Evolutionary conservation across 2,888 invertebrate species (phyloP), one percentile per base, ranked within the genome.

Genomic region (Sericinus montela): DNA sequence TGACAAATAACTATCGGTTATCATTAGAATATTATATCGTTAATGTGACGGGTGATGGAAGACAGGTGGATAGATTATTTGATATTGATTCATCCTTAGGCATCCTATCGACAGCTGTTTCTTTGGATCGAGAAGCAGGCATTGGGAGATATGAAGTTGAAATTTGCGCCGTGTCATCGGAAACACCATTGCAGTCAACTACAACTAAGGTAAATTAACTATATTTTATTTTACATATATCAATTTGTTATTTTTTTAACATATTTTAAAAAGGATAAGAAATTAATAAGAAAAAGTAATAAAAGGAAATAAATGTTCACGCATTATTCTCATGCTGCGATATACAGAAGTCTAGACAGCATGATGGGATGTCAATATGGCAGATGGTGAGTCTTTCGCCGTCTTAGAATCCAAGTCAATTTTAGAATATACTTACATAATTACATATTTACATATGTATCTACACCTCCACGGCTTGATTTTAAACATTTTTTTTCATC

Each of bases 11-110:
- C 59, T 91, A 92, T 59, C 90, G 91, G 65, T 88, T 83, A 47
- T 91, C 91, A 46, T 91, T 97, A 75, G 96, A 97, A 80, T 98
- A 96, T 88, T 97, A 96, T 85, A 94, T 98, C 78, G 96, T 96
- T 65, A 95, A 94, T 87, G 94, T 95, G 79, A 94, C 94, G 66
- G 92, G 92, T 73, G 89, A 84, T 58, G 94, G 93, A 54, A 91
- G 90, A 60, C 94, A 95, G 87, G 95, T 95, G 72, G 96, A 97
- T 86, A 92, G 96, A 69, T 90, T 97, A 65, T 98, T 98, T 78
- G 96, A 96, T 72, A 94, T 98, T 69, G 97, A 98, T 84, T 92
- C 95, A 15, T 94, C 94, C 60, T 90, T 95, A 69, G 98, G 98
- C 39, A 94, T 96, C 65, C 86, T 98, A 60, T 95, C 95, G 37